Evolutionary conservation across 2,888 invertebrate genomes (phyloP), one percentile per base, ranked within the genome.

Genomic region (Nebria brevicollis): DNA sequence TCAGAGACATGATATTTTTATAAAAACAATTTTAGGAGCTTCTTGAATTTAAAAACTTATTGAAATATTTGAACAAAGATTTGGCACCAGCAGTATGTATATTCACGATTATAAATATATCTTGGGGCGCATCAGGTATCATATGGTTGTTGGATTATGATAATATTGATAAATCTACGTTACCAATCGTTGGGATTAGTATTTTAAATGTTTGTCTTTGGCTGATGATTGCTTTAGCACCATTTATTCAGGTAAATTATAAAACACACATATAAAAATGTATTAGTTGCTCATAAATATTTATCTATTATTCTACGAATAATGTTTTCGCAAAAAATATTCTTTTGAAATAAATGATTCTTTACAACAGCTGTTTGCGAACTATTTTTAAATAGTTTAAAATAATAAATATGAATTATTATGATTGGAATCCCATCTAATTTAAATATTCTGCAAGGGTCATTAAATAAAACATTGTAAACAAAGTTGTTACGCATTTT

Each of bases 51-150:
- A 93, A 93, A 82, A 95, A 95, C 86, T 89, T 96, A 80, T 88
- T 96, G 26, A 93, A 93, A 84, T 95, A 95, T 85, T 90, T 96
- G 72, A 96, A 96, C 87, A 92, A 94, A 83, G 93, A 94, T 86
- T 90, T 95, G 70, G 93, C 95, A 1, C 93, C 95, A 0, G 94
- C 95, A 0, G 94, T 96, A 4, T 95, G 95, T 86, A 90, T 96
- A 84, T 94, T 95, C 85, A 94, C 94, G 4, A 90, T 95, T 7
- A 92, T 95, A 83, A 95, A 95, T 88, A 87, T 94, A 70, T 92
- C 94, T 2, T 95, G 94, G 91, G 93, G 94, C 0, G 89, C 91
- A 77, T 94, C 95, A 4, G 95, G 95, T 34, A 88, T 91, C 3
- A 88, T 93, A 82, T 95, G 94, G 93, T 89, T 95, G 8, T 90